Conservation (phyloP, 2,888 invertebrate species). For the Thymelicus sylvestris region DNA sequence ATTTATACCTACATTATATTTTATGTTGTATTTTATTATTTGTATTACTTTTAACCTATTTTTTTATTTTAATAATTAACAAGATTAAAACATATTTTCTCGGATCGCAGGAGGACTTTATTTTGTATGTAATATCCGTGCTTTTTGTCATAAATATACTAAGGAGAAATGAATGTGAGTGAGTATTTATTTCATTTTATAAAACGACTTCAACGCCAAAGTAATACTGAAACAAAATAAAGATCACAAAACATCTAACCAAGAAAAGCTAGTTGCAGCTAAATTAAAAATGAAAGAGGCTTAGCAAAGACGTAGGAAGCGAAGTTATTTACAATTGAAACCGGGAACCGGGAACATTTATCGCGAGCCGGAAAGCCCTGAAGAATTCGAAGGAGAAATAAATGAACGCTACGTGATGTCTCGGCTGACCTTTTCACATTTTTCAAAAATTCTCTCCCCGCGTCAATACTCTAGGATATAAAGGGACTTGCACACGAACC, state of each 20-base stretch:
- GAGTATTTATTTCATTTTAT: neutral
- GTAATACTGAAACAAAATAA: constrained; percentile 24
- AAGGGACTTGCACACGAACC: constrained; percentile 52
- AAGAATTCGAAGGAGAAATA: constrained; percentile 72
- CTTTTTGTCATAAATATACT: too few relatives aligned
- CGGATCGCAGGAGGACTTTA: too few relatives aligned
- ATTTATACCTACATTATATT: too few relatives aligned
- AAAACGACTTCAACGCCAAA: constrained; percentile 11
- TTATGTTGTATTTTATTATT: too few relatives aligned
- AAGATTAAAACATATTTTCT: too few relatives aligned
- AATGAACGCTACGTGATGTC: constrained; percentile 77
- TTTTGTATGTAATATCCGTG: too few relatives aligned
- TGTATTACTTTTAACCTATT: too few relatives aligned
- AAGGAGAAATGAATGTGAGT: too few relatives aligned
- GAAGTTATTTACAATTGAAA: constrained; percentile 61
- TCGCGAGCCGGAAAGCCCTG: constrained; percentile 52
- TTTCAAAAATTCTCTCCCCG: constrained; percentile 79
- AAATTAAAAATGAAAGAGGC: constrained; percentile 37
- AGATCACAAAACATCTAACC: constrained; percentile 12
- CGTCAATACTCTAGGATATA: constrained; percentile 69
- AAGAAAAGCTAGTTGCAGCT: constrained; percentile 27
- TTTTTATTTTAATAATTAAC: too few relatives aligned
- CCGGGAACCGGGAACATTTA: constrained; percentile 44
- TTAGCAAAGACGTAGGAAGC: constrained; percentile 50
- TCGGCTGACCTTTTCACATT: constrained; percentile 80